phyloP scores from a whole-genome alignment of 2,797 vertebrate species.

The Spatula clypeata region DNA sequence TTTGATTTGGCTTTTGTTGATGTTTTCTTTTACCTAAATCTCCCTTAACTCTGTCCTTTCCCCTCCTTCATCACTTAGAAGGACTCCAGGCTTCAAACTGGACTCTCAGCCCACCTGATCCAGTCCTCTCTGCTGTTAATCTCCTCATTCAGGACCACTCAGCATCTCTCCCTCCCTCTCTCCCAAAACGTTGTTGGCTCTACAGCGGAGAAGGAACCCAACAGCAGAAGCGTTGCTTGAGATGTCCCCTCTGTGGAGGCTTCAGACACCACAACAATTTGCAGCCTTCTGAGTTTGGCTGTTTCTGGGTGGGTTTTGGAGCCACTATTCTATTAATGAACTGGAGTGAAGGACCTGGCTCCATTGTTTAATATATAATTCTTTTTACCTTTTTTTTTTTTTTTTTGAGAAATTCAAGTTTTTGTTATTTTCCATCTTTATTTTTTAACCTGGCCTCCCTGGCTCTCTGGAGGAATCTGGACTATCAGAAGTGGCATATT shows the following conservation, averaged over 20 bases:
- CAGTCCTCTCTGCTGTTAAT: rapidly evolving
- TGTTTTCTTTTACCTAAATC: background rate
- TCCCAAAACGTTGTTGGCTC: background rate
- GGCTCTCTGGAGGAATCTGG: background rate
- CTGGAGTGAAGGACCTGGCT: rapidly evolving
- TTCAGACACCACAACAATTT: background rate
- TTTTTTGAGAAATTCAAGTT: background rate
- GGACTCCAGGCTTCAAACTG: background rate
- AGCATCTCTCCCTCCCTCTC: background rate
- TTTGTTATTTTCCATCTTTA: background rate
- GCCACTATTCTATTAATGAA: background rate
- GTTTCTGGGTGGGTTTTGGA: background rate
- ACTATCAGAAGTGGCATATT: background rate
- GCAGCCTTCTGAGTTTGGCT: background rate
- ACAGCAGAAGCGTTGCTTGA: background rate
- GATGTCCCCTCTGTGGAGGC: background rate
- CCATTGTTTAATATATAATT: background rate
- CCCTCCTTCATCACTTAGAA: background rate
- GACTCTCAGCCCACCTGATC: background rate
- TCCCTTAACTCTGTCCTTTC: background rate
- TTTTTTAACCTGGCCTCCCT: background rate
- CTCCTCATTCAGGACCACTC: background rate
- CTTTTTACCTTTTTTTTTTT: too few species aligned
- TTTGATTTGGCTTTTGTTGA: background rate
- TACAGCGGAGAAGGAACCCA: background rate